A percentile compares a stretch with the other conserved stretches of the same genome.
Evolutionary conservation across 2,797 vertebrate genomes (phyloP).

Genomic region (Apogon talboti): DNA sequence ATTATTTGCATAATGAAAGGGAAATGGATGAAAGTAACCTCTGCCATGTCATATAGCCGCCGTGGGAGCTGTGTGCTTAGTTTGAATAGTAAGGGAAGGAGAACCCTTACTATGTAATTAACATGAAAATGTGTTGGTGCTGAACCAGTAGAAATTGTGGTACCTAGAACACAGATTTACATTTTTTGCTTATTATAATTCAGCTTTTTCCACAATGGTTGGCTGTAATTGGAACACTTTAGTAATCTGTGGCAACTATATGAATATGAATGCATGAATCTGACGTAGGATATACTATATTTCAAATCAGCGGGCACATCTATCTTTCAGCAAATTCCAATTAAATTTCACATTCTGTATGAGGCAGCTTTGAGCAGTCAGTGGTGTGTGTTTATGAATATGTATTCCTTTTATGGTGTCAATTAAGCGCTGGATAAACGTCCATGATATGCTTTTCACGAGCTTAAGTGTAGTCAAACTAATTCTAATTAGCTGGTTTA

Average conservation of each 20-base stretch:
- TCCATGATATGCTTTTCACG: conserved; percentile 72
- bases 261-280: conserved; percentile 66
- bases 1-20: conserved; percentile 37
- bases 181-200: conserved; percentile 53
- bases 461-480: conserved; percentile 71
- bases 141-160: conserved; percentile 28
- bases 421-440: conserved; percentile 79
- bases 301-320: conserved; percentile 68
- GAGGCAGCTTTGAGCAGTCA: conserved; percentile 60
- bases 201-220: conserved; percentile 33
- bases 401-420: conserved; percentile 75
- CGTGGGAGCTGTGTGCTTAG: background rate
- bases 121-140: conserved; percentile 33
- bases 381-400: conserved; percentile 76
- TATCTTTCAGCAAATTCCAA: conserved; percentile 70
- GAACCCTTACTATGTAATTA: conserved; percentile 14
- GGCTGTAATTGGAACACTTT: conserved; percentile 57
- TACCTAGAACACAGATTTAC: conserved; percentile 43
- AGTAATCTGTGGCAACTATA: conserved; percentile 47
- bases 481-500: conserved; percentile 79
- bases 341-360: conserved; percentile 77
- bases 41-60: conserved; percentile 5
- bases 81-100: conserved; percentile 22
- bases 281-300: conserved; percentile 43
- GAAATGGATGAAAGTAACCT: conserved; percentile 36